Percentiles rank a stretch among this genome's conserved stretches.
Conservation (phyloP, 2,113 vertebrate species). For the Plecotus auritus region DNA sequence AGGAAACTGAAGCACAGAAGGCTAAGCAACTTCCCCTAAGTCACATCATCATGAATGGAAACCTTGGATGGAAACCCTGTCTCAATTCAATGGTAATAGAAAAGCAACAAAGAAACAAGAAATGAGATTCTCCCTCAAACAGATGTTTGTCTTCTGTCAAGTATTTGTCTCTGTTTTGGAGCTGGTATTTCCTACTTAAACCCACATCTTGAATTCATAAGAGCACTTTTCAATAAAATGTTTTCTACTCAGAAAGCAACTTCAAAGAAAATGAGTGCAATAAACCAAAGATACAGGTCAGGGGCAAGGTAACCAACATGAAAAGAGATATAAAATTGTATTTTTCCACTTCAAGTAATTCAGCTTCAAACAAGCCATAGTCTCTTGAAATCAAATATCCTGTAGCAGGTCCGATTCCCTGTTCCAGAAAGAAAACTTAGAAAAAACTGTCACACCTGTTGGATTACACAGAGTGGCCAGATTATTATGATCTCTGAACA, state of each 20-base stretch:
- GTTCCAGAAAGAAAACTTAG: slow-evolving; percentile 31
- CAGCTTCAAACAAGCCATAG: slow-evolving; percentile 20
- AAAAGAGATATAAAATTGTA: slow-evolving; percentile 41
- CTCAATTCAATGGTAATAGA: background rate
- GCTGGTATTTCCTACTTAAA: slow-evolving; percentile 33
- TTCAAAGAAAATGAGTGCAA: slow-evolving; percentile 47
- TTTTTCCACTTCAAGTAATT: slow-evolving; percentile 44
- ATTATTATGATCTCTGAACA: too few species aligned
- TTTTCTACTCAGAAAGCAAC: slow-evolving; percentile 34
- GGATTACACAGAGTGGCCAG: background rate
- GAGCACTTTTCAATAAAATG: slow-evolving; percentile 19
- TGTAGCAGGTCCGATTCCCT: background rate
- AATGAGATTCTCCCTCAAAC: background rate
- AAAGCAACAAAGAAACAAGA: slow-evolving; percentile 17
- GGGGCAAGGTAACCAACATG: slow-evolving; percentile 4
- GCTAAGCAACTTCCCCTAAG: background rate
- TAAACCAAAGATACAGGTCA: slow-evolving; percentile 43
- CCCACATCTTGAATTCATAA: background rate
- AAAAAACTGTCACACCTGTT: background rate
- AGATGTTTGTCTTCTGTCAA: background rate
- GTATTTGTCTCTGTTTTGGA: slow-evolving; percentile 33
- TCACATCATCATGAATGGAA: background rate
- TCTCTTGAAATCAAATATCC: slow-evolving; percentile 49
- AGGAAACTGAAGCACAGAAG: background rate
- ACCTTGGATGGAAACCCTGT: background rate